Conservation (phyloP, 2,888 invertebrate genomes). For the Noctua fimbriata region DNA sequence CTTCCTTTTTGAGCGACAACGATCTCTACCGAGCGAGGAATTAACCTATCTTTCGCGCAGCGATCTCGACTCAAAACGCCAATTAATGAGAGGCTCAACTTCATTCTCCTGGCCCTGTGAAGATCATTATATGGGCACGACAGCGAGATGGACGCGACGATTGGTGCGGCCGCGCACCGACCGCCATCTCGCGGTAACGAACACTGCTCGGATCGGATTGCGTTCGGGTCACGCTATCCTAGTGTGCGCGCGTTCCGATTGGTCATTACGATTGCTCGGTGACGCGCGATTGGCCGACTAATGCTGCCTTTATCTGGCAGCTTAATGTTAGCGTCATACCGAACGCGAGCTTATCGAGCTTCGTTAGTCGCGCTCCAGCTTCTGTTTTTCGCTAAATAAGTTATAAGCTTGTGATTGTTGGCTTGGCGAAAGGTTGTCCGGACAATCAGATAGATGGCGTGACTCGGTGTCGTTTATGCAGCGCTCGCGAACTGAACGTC, state of each 20-base stretch:
- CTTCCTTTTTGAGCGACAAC: conserved; percentile 90
- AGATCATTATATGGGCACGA: conserved; percentile 91
- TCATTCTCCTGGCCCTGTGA: conserved; percentile 90
- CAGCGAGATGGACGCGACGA: conserved; percentile 90
- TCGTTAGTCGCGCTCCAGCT: conserved; percentile 87
- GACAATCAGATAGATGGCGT: conserved; percentile 89
- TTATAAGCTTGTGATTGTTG: conserved; percentile 88
- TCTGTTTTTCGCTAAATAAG: conserved; percentile 89
- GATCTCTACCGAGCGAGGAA: conserved; percentile 89
- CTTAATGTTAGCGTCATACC: conserved; percentile 87
- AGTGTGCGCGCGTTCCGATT: conserved; percentile 85
- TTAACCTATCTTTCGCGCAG: conserved; percentile 90
- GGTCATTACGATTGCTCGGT: conserved; percentile 85
- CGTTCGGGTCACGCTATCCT: conserved; percentile 90
- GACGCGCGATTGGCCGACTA: conserved; percentile 87
- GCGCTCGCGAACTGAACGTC: conserved; percentile 85
- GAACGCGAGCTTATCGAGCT: conserved; percentile 83
- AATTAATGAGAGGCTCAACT: conserved; percentile 91
- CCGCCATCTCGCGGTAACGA: conserved; percentile 90
- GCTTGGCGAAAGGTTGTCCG: conserved; percentile 81
- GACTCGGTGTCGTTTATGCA: conserved; percentile 88
- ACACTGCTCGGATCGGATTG: conserved; percentile 88
- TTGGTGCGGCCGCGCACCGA: conserved; percentile 85
- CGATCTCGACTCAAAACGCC: conserved; percentile 90
- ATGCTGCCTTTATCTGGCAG: conserved; percentile 83